A percentile compares a stretch with the other conserved stretches of the same genome.
These are phyloP conservation scores for Lepidocolaptes lacrymiger DNA, from an alignment of 2,797 vertebrate genomes.

Conservation along the genomic window DNA sequence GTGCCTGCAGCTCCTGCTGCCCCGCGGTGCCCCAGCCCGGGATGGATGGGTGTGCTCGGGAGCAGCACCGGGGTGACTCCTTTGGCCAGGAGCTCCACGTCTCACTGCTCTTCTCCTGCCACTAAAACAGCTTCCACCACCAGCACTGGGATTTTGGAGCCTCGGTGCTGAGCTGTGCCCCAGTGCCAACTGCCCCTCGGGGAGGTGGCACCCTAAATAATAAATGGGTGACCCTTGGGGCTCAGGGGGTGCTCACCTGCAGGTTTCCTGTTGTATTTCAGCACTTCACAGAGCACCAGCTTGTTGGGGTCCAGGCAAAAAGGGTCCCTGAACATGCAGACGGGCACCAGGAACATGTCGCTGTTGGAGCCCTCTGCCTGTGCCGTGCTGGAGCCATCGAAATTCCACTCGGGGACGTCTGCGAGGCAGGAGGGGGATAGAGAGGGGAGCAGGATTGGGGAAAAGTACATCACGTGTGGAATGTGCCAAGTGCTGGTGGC, in stretches of 20 bases:
- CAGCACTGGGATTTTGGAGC: neutral
- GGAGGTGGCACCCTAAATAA: neutral
- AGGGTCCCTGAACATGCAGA: slow-evolving; percentile 87
- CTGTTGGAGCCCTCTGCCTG: slow-evolving; percentile 84
- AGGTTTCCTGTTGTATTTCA: slow-evolving; percentile 82
- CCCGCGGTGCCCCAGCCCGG: neutral
- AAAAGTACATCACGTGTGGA: fast-evolving
- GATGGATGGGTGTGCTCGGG: neutral
- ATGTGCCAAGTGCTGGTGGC: neutral
- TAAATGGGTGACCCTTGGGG: neutral
- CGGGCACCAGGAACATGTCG: slow-evolving; percentile 87
- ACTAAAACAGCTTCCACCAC: neutral
- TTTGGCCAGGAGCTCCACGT: neutral
- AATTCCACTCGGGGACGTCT: slow-evolving; percentile 91
- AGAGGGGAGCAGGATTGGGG: neutral
- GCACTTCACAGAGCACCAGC: slow-evolving; percentile 89
- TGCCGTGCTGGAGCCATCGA: slow-evolving; percentile 85
- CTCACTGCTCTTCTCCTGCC: neutral
- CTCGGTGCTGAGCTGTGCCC: neutral
- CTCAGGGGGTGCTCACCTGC: slow-evolving; percentile 70
- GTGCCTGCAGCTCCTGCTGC: neutral
- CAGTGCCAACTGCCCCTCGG: fast-evolving
- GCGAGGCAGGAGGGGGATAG: neutral
- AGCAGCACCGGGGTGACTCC: neutral
- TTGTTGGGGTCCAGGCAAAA: slow-evolving; percentile 90